Evolutionary conservation across 1,140 invertebrate genomes (phyloP).

Genomic region (Antheraea pernyi): DNA sequence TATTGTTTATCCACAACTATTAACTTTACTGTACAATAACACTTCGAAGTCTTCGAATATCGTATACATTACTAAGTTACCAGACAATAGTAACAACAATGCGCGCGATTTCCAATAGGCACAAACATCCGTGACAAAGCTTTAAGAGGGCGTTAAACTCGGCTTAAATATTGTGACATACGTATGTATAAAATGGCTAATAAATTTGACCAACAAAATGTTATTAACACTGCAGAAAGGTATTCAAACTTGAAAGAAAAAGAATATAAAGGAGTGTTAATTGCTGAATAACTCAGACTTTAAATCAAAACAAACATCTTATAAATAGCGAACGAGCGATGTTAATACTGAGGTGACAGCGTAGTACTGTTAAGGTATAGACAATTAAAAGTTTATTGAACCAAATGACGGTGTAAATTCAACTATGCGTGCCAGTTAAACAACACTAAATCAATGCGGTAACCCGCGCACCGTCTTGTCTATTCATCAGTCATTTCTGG

Average conservation of each 20-base stretch:
- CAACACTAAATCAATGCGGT: conserved; percentile 45
- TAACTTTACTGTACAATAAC: not conserved
- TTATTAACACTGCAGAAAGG: too few relatives aligned
- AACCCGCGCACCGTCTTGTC: conserved; percentile 23
- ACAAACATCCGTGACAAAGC: conserved; percentile 25
- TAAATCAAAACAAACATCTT: too few relatives aligned
- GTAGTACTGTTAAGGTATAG: not conserved
- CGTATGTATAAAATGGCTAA: conserved; percentile 34
- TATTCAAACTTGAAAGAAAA: too few relatives aligned
- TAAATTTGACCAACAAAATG: not conserved
- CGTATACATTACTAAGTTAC: conserved; percentile 5
- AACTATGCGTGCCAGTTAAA: conserved; percentile 31
- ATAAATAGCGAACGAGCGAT: too few relatives aligned
- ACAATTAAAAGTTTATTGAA: not conserved
- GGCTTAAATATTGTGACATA: conserved; percentile 41
- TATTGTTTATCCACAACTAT: not conserved
- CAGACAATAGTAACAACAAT: conserved; percentile 10
- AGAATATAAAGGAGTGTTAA: too few relatives aligned
- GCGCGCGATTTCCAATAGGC: conserved; percentile 14
- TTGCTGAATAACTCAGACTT: too few relatives aligned
- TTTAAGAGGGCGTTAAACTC: conserved; percentile 28
- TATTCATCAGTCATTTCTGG: conserved; percentile 41
- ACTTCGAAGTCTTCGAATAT: not conserved
- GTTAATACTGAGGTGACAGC: not conserved
- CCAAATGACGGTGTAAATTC: conserved; percentile 16